These are phyloP conservation scores for Sinohyriopsis cumingii DNA, from an alignment of 2,888 invertebrate genomes.

Conservation along the genomic window DNA sequence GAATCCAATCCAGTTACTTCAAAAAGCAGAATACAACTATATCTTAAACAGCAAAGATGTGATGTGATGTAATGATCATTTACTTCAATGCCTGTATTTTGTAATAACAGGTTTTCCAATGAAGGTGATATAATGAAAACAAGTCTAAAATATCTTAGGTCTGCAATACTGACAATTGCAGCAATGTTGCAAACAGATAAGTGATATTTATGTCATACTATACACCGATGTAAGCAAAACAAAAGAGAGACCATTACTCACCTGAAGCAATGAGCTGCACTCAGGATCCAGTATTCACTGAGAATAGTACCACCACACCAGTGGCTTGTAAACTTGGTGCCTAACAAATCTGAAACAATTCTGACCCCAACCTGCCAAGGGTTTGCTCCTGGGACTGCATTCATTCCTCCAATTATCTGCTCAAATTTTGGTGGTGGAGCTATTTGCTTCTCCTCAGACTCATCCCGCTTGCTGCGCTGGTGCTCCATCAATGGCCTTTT, in stretches of 20 bases:
- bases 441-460: constrained; percentile 22
- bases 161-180: no score
- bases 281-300: constrained; percentile 64
- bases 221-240: no score
- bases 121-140: no score
- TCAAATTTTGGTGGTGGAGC: constrained; percentile 29
- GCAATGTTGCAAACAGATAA: no score
- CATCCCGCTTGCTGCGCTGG: constrained; percentile 33
- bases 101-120: no score
- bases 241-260: constrained; percentile 10
- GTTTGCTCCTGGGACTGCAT: constrained; percentile 56
- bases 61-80: no score
- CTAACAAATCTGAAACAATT: constrained; percentile 8
- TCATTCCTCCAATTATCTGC: constrained; percentile 58
- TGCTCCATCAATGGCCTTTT: constrained; percentile 34
- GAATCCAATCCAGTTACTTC: no score
- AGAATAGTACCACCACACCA: constrained; percentile 66
- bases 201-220: no score
- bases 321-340: constrained; percentile 29
- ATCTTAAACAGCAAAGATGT: no score
- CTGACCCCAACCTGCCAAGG: constrained; percentile 67
- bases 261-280: constrained; percentile 68
- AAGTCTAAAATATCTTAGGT: no score
- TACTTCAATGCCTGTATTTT: no score
- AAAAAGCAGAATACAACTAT: no score